phyloP scores from a whole-genome alignment of 2,797 vertebrate species.

The Coracias cyanogaster region DNA sequence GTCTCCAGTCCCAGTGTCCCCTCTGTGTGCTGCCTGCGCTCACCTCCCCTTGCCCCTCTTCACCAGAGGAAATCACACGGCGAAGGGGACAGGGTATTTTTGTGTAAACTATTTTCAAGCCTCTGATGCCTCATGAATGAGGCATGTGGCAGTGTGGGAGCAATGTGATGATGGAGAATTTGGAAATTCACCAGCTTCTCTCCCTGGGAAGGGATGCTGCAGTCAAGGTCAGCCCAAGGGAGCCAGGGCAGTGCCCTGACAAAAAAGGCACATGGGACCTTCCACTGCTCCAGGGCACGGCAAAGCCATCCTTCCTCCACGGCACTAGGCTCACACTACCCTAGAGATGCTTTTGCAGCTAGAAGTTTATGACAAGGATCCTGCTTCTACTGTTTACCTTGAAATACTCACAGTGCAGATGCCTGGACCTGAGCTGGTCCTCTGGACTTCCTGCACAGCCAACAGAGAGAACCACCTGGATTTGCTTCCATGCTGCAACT shows the following conservation, averaged over 20 bases:
- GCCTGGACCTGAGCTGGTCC: neutral
- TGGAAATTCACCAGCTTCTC: neutral
- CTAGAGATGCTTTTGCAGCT: neutral
- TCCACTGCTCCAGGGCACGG: neutral
- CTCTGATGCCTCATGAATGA: neutral
- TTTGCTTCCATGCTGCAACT: neutral
- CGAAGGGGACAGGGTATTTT: neutral
- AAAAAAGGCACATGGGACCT: neutral
- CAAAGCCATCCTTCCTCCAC: neutral
- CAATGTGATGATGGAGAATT: neutral
- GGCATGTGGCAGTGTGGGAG: neutral
- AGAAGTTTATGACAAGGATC: neutral
- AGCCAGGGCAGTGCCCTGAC: neutral
- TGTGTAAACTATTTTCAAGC: neutral
- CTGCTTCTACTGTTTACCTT: neutral
- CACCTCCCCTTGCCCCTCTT: accelerated
- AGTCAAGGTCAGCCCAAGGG: neutral
- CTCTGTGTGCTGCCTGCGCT: neutral
- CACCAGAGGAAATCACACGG: neutral
- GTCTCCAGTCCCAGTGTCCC: neutral
- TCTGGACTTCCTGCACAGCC: neutral
- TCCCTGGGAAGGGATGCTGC: neutral
- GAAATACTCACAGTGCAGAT: neutral
- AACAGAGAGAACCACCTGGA: neutral
- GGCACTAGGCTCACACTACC: neutral